Evolutionary conservation across 2,113 vertebrate species (phyloP).

Genomic region (Nerophis ophidion): DNA sequence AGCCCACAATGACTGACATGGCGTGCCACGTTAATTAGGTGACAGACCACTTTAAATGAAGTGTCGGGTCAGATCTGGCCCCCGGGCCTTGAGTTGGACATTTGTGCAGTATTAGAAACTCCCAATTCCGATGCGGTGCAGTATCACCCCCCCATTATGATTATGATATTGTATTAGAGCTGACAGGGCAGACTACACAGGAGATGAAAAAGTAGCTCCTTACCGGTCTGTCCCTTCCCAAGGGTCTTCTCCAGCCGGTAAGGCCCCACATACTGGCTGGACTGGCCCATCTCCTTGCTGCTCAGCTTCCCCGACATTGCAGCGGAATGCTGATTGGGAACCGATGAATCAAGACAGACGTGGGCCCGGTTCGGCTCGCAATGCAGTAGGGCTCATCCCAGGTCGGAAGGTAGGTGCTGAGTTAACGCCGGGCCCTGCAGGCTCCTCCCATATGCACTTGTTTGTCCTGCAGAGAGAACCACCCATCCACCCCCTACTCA

Average conservation of each 20-base stretch:
- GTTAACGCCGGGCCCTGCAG: constrained; percentile 61
- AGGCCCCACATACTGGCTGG: constrained; percentile 76
- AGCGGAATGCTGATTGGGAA: constrained; percentile 23
- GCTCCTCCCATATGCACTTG: constrained; percentile 62
- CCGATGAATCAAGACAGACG: constrained; percentile 40
- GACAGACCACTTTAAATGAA: too few species aligned
- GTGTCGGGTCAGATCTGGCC: too few species aligned
- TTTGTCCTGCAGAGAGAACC: constrained; percentile 43
- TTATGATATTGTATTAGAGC: not conserved
- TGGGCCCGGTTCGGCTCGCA: constrained; percentile 54
- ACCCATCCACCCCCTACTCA: constrained; percentile 6
- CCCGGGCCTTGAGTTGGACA: too few species aligned
- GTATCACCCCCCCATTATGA: not conserved
- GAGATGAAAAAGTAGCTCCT: constrained; percentile 11
- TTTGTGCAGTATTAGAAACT: not conserved
- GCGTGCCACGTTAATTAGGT: too few species aligned
- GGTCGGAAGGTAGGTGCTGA: constrained; percentile 35
- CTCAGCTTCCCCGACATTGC: constrained; percentile 60
- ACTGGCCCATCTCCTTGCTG: constrained; percentile 72
- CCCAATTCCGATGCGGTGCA: not conserved
- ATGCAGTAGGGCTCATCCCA: constrained; percentile 61
- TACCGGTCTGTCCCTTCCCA: constrained; percentile 78
- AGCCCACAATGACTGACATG: too few species aligned
- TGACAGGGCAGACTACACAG: not conserved
- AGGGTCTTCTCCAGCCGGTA: constrained; percentile 78